Base-by-base conservation (phyloP, 2,797 vertebrate genomes). In the Pseudopleuronectes americanus region DNA sequence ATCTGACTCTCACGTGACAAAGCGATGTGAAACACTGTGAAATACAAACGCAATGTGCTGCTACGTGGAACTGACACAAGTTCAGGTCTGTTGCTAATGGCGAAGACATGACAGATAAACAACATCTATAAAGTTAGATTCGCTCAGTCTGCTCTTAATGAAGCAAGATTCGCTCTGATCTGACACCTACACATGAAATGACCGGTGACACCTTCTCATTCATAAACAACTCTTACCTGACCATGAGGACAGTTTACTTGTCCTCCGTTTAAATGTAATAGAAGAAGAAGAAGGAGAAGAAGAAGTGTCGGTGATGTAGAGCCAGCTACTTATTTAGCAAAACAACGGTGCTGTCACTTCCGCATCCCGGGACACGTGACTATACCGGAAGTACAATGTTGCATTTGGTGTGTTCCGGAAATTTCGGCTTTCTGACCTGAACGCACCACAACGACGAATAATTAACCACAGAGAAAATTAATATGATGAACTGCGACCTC, bases 191-290 rank as follows among this genome's bases (percentile, higher is more conserved):
- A 19, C 16, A 8, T 19, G 43, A 19, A 45, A 2, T 45, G 14
- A 19, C 16, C 14, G 7, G 17, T 7, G 19, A 19, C 1, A 45
- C 14, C 43, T 17, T 45, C 17, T 38, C 36, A 13, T 38, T 12
- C 3, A 38, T 16, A 55, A 51, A 43, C 1, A n/a, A 14, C 0
- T 24, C 77, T 89, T 87, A 94, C 94, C 92, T 94, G 90, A 94
- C 93, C 92, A 94, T 93, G 64, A 38, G 80, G 74, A 67, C 62
- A 51, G 49, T 80, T 72, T 36, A 41, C 4, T 60, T 65, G 53
- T 55, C 21, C 12, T 47, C 41, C 0, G 8, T 31, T 9, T 51
- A 38, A 48, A 38, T 17, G 2, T 19, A 2, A 17, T 52, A 43
- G 28, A 28, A 28, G 28, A 28, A 28, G 22, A 22, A 48, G 1